Conservation (phyloP, 2,888 invertebrate genomes). For the Athalia rosae region DNA sequence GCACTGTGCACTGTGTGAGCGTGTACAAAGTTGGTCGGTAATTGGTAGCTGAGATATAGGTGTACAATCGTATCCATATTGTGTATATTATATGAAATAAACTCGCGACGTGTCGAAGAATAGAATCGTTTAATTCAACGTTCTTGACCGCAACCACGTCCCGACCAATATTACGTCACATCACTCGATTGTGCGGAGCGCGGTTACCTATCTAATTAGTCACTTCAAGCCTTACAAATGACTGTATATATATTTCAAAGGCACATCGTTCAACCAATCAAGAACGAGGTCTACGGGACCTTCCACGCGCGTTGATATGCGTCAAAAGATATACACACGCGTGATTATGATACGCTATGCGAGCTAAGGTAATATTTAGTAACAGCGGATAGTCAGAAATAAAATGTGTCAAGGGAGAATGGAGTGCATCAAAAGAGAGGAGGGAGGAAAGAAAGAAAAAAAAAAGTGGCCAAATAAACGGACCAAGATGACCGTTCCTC, state of each 20-base stretch:
- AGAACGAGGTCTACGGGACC: constrained; percentile 25
- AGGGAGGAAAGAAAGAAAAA: neutral
- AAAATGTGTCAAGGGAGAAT: constrained; percentile 33
- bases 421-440: neutral
- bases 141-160: constrained; percentile 13
- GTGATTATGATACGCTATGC: neutral
- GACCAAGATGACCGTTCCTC: neutral
- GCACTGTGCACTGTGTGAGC: neutral
- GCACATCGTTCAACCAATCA: constrained; percentile 25
- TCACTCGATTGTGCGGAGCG: constrained; percentile 3
- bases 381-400: neutral
- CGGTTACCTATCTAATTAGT: constrained; percentile 24
- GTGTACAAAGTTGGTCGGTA: constrained; percentile 2
- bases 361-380: neutral
- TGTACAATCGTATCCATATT: neutral
- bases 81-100: neutral
- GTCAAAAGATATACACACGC: constrained; percentile 3
- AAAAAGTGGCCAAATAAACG: too few relatives aligned
- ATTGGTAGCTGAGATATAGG: constrained; percentile 8
- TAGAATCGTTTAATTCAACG: neutral
- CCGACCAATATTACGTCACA: constrained; percentile 10
- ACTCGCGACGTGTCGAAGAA: too few relatives aligned
- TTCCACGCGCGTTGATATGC: neutral
- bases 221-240: constrained; percentile 28
- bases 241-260: constrained; percentile 26